Base-by-base conservation (phyloP, 2,888 invertebrate genomes). In the Agonum fuliginosum region DNA sequence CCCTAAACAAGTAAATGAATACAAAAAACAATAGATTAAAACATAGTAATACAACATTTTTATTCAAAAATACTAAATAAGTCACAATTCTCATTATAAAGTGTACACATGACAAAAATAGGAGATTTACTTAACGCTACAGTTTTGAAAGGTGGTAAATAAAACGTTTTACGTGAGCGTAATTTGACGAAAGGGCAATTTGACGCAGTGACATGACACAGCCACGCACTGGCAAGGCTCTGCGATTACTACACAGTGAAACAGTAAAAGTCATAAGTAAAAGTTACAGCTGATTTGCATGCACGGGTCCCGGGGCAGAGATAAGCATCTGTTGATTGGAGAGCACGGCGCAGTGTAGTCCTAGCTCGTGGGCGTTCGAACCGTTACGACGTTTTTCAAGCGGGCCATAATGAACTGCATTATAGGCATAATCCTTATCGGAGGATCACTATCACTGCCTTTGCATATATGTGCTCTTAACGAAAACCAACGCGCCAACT, bases 291-390 rank as follows among this genome's bases (percentile, higher is more conserved):
- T 51, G 75, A 75, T 75, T 75, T 75, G 65, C 65, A 75, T 67
- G 67, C 10, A 62, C 54, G 19, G 34, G 46, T 12, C 46, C 24
- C 24, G 24, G 70, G 70, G 70, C 46, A n/a, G 14, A 65, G 75
- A 75, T 75, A 75, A 34, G 51, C 48, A 75, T 75, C 75, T 75
- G 75, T 67, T 75, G 75, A 75, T 75, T 75, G 75, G 75, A 67
- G 48, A n/a, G 75, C 54, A 67, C 24, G 24, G 48, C 24, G 30
- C 75, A 10, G n/a, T 62, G 14, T 30, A 20, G 62, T 37, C 14
- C 62, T 34, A 17, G 69, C 69, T 41, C 24, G 71, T 51, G 17
- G 48, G 51, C 27, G 51, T 71, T 22, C 4, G 30, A 10, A 27
- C 74, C 74, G 74, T 74, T 74, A 74, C 24, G n/a, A 24, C 24